phyloP scores from a whole-genome alignment of 2,113 vertebrate species.

The Melierax canorus region DNA sequence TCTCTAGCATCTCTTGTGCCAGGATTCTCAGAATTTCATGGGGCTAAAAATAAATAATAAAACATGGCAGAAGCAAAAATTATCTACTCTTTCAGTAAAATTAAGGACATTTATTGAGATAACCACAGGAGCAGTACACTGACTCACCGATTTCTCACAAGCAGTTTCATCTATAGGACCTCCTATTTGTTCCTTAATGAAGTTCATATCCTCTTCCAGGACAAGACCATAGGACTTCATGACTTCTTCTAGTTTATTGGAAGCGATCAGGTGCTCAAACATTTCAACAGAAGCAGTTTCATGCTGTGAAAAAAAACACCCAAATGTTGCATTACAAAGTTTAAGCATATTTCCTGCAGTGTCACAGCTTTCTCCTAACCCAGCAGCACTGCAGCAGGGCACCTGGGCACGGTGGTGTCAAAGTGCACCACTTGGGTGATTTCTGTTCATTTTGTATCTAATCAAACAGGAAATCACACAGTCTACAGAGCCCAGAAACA shows the following conservation, averaged over 20 bases:
- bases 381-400: background rate
- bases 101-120: background rate
- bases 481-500: background rate
- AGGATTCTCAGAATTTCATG: background rate
- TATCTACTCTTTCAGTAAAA: background rate
- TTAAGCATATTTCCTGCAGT: background rate
- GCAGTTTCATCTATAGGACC: constrained; percentile 69
- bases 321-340: background rate
- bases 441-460: background rate
- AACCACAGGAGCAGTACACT: background rate
- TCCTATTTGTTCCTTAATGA: constrained; percentile 91
- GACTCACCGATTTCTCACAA: constrained; percentile 34
- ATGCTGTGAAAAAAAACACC: constrained; percentile 71
- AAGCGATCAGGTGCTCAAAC: constrained; percentile 88
- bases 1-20: background rate
- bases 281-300: constrained; percentile 86
- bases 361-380: background rate
- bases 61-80: background rate
- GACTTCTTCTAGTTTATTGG: constrained; percentile 74
- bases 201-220: constrained; percentile 83
- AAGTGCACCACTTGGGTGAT: background rate
- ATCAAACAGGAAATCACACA: background rate
- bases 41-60: background rate
- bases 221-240: constrained; percentile 81
- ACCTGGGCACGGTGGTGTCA: background rate